Conservation (phyloP, 92 coral and sea anemone species). For the Zoanthus solanderi region DNA sequence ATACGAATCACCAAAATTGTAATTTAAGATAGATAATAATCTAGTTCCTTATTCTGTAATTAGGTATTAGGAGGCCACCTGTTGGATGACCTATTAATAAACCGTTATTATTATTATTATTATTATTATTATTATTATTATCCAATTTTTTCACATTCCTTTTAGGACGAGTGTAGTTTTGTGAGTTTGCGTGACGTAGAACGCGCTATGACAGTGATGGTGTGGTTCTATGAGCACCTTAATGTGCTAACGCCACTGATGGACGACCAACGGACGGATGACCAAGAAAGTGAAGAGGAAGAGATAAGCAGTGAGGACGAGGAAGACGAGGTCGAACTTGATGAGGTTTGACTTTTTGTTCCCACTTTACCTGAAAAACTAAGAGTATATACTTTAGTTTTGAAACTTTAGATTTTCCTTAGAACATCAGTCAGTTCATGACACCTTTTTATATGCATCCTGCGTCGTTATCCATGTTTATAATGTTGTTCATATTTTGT, state of each 20-base stretch:
- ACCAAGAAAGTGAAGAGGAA: conserved; percentile 45
- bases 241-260: conserved; percentile 61
- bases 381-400: background rate
- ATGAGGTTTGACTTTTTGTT: background rate
- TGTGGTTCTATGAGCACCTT: conserved; percentile 79
- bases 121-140: too few species aligned
- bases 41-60: too few species aligned
- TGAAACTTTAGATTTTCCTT: background rate
- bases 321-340: conserved; percentile 39
- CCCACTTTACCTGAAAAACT: background rate
- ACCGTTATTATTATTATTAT: too few species aligned
- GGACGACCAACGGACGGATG: conserved; percentile 14
- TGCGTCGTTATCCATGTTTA: too few species aligned
- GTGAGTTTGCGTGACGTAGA: conserved; percentile 94
- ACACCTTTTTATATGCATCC: too few species aligned
- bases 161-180: conserved; percentile 90
- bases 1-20: too few species aligned
- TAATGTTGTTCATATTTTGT: too few species aligned
- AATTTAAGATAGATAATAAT: too few species aligned
- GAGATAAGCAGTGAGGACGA: conserved; percentile 56
- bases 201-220: conserved; percentile 89
- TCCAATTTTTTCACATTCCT: background rate
- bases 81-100: too few species aligned
- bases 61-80: too few species aligned
- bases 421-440: too few species aligned